A percentile compares a stretch with the other conserved stretches of the same genome.
phyloP scores from a whole-genome alignment of 2,888 invertebrate species.

The Dione juno region DNA sequence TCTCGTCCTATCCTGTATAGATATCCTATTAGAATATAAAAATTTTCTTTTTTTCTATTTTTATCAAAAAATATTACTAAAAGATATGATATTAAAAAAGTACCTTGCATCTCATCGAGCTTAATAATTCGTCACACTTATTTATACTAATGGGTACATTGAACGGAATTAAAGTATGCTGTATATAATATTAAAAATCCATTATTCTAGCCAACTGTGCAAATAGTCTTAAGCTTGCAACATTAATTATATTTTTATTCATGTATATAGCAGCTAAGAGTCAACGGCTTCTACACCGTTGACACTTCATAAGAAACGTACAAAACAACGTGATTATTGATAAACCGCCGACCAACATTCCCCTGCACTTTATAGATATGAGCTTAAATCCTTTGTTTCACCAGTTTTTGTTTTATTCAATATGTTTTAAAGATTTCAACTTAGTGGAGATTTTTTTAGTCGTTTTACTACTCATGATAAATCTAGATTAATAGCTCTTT shows the following conservation, averaged over 20 bases:
- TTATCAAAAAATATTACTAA: too few species aligned
- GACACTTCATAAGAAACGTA: conserved; percentile 22
- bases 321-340: conserved; percentile 24
- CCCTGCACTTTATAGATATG: conserved; percentile 32
- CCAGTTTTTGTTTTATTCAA: conserved; percentile 12
- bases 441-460: conserved; percentile 3
- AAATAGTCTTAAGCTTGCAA: conserved; percentile 20
- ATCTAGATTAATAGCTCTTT: conserved; percentile 16
- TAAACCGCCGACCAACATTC: conserved; percentile 24
- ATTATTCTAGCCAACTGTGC: neutral
- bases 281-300: conserved; percentile 15
- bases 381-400: conserved; percentile 36
- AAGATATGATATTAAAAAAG: too few species aligned
- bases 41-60: too few species aligned
- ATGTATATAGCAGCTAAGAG: conserved; percentile 14
- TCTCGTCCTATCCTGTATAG: too few species aligned
- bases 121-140: too few species aligned
- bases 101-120: too few species aligned
- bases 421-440: conserved; percentile 21
- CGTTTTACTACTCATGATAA: conserved; percentile 12
- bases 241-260: conserved; percentile 26
- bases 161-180: too few species aligned
- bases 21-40: too few species aligned
- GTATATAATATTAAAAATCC: neutral
- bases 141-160: too few species aligned